Conservation (phyloP, 2,797 vertebrate species). For the Sarcoramphus papa region DNA sequence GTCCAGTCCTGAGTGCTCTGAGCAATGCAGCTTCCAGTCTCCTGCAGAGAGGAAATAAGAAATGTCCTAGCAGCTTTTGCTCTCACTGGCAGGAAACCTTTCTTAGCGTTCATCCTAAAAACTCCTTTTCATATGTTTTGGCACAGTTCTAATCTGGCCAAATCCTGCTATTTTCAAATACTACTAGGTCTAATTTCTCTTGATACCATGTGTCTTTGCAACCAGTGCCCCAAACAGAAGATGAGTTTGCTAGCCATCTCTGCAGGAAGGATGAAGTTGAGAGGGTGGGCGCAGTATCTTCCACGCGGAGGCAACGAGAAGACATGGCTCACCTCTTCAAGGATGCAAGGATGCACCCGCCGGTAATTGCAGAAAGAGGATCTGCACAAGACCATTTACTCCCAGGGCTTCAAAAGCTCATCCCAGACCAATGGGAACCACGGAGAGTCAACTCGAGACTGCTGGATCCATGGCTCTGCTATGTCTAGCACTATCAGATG, state of each 20-base stretch:
- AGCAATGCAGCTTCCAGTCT: neutral
- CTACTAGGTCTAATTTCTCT: accelerated
- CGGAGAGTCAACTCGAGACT: neutral
- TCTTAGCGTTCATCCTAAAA: neutral
- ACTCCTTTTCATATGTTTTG: neutral
- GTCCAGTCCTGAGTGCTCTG: neutral
- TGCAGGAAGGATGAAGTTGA: neutral
- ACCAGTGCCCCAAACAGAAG: neutral
- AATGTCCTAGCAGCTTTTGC: neutral
- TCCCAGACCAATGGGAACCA: neutral
- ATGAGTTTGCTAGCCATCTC: neutral
- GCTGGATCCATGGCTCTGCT: neutral
- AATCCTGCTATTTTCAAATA: neutral
- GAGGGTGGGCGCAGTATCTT: neutral
- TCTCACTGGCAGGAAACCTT: neutral
- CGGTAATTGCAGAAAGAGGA: neutral
- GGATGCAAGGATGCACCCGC: neutral
- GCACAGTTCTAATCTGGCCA: neutral
- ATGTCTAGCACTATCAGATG: accelerated
- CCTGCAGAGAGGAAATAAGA: neutral
- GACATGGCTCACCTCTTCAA: neutral
- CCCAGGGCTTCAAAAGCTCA: neutral
- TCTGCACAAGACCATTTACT: neutral
- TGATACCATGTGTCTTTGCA: neutral
- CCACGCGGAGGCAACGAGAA: accelerated